Percentiles rank a stretch among this genome's conserved stretches.
Conservation (phyloP, 2,113 vertebrate species). For the Bambusicola thoracicus region DNA sequence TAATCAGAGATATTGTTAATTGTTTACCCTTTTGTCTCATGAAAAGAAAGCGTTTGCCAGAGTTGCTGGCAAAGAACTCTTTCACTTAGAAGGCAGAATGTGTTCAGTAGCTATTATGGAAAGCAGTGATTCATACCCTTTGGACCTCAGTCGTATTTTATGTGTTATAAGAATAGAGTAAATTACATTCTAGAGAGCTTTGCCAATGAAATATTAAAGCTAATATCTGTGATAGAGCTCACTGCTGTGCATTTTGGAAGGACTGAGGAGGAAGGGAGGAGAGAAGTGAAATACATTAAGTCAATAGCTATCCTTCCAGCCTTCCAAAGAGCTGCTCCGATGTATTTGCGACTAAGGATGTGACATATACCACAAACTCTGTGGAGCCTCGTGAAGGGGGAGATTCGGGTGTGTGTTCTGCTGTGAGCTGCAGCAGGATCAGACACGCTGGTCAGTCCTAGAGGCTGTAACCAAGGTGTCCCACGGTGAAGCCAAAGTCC, state of each 20-base stretch:
- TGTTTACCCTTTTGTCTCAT: neutral
- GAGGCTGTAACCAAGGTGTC: neutral
- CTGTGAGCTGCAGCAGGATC: neutral
- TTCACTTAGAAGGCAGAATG: neutral
- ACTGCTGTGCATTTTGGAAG: neutral
- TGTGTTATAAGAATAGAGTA: neutral
- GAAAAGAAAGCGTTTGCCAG: neutral
- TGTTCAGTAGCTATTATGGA: neutral
- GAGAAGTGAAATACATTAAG: neutral
- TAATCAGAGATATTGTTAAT: neutral
- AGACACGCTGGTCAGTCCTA: neutral
- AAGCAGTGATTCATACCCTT: neutral
- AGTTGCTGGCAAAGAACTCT: neutral
- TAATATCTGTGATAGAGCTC: neutral
- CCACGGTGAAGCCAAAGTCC: neutral
- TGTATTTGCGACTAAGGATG: neutral
- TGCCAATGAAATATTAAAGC: conserved; percentile 31
- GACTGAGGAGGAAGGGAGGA: neutral
- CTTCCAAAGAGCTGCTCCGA: neutral
- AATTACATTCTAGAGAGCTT: conserved; percentile 1
- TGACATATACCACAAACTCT: neutral
- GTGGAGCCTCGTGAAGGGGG: neutral
- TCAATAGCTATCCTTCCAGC: neutral
- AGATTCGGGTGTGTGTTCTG: neutral
- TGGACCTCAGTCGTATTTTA: neutral